These are phyloP conservation scores for Aphidoletes aphidimyza DNA, from an alignment of 2,888 invertebrate genomes.

Conservation along the genomic window DNA sequence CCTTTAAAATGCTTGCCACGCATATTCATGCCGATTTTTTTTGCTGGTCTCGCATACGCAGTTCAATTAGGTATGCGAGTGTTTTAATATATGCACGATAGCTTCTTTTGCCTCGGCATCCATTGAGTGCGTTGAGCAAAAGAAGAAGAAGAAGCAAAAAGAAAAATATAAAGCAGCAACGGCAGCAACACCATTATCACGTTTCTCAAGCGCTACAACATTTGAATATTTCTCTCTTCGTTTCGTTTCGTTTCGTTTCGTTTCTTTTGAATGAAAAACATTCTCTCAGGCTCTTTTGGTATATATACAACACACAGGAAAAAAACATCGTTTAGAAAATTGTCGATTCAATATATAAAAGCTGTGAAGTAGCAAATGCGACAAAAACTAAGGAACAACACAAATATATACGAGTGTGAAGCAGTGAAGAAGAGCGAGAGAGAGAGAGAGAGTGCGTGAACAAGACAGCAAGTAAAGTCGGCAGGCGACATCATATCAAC, in stretches of 20 bases:
- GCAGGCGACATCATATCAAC: neutral
- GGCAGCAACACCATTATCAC: conserved; percentile 44
- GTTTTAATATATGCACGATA: conserved; percentile 40
- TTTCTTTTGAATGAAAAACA: neutral
- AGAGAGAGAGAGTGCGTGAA: neutral
- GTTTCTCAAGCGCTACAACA: conserved; percentile 7
- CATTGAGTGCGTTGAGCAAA: conserved; percentile 22
- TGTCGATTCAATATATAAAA: conserved; percentile 10
- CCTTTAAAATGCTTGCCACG: conserved; percentile 20
- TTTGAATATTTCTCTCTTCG: neutral
- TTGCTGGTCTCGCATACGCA: neutral
- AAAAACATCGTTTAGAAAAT: conserved; percentile 19
- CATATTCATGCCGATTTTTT: neutral
- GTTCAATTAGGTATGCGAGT: conserved; percentile 20
- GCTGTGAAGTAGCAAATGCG: neutral
- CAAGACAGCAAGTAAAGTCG: neutral
- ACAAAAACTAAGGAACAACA: neutral
- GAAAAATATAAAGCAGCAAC: no score
- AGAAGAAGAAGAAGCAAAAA: no score
- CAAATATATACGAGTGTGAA: neutral
- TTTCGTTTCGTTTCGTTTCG: neutral
- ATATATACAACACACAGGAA: neutral
- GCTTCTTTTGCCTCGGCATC: neutral
- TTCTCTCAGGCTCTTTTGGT: neutral
- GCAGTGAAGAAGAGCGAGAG: neutral